Conservation (phyloP, 2,888 invertebrate species). For the Eupithecia abbreviata region DNA sequence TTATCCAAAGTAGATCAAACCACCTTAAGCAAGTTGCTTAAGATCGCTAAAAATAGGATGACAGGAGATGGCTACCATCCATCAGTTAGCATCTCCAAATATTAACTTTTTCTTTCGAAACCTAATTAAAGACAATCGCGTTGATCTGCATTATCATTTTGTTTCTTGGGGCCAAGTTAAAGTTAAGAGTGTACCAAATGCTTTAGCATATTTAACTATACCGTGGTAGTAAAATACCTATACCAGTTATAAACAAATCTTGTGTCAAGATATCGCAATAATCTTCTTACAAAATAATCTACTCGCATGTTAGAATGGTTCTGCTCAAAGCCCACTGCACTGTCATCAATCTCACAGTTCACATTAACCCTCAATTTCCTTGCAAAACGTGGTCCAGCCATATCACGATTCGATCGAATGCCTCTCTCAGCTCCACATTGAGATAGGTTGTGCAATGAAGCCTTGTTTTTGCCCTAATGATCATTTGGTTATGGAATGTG, state of each 20-base stretch:
- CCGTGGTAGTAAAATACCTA: neutral
- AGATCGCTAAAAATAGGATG: neutral
- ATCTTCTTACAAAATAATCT: too few species aligned
- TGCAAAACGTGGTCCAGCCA: conserved; percentile 43
- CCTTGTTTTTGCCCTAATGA: conserved; percentile 70
- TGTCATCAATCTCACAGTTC: conserved; percentile 29
- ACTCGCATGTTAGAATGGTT: neutral
- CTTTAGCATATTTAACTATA: neutral
- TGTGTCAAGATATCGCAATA: neutral
- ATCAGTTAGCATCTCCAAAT: neutral
- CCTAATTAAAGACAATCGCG: neutral
- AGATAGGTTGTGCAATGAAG: conserved; percentile 55
- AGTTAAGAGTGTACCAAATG: neutral
- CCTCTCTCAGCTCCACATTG: conserved; percentile 45
- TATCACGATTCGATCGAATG: conserved; percentile 47
- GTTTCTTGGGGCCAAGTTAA: neutral
- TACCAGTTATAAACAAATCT: neutral
- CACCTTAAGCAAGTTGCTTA: neutral
- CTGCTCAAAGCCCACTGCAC: neutral
- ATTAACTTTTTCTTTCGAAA: neutral
- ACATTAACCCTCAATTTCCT: conserved; percentile 39
- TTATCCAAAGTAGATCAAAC: neutral
- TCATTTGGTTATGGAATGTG: conserved; percentile 69
- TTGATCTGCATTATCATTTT: neutral
- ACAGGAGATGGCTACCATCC: neutral